These are phyloP conservation scores for Halisarca cf. caerulea DNA, from an alignment of 37 sponge, comb jelly and placozoan genomes.

Conservation along the genomic window DNA sequence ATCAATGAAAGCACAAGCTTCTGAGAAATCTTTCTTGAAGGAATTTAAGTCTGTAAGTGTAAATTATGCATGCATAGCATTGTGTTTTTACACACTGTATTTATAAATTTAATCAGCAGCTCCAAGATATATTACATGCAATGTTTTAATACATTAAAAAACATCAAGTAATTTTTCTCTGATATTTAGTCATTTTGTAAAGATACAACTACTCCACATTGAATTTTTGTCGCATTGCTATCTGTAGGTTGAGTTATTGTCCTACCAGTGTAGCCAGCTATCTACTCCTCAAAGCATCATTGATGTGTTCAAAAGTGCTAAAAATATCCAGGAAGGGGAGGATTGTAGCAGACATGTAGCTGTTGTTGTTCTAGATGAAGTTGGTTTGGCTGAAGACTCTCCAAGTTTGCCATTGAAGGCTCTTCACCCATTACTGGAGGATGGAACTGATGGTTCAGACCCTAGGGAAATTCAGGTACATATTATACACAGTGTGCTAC, in stretches of 20 bases:
- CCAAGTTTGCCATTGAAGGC: conserved; percentile 89
- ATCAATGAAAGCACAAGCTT: conserved; percentile 80
- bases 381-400: conserved; percentile 96
- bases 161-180: no score
- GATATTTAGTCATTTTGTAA: no score
- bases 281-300: conserved; percentile 85
- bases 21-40: conserved; percentile 54
- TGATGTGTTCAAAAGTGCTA: conserved; percentile 65
- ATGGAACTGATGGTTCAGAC: conserved; percentile 86
- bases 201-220: no score
- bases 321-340: conserved; percentile 43
- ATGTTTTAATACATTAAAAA: no score
- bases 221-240: no score
- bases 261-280: conserved; percentile 91
- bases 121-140: no score
- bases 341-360: conserved; percentile 46
- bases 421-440: conserved; percentile 92
- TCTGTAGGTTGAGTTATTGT: conserved; percentile 55
- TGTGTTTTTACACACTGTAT: no score
- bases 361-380: conserved; percentile 93
- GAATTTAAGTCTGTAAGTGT: conserved; percentile 47
- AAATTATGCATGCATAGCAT: no score
- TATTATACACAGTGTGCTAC: no score
- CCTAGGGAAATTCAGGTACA: background rate
- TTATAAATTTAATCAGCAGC: conserved; percentile 21